These are phyloP conservation scores for Sterrhoptilus dennistouni DNA, from an alignment of 2,113 vertebrate species.

Conservation along the genomic window DNA sequence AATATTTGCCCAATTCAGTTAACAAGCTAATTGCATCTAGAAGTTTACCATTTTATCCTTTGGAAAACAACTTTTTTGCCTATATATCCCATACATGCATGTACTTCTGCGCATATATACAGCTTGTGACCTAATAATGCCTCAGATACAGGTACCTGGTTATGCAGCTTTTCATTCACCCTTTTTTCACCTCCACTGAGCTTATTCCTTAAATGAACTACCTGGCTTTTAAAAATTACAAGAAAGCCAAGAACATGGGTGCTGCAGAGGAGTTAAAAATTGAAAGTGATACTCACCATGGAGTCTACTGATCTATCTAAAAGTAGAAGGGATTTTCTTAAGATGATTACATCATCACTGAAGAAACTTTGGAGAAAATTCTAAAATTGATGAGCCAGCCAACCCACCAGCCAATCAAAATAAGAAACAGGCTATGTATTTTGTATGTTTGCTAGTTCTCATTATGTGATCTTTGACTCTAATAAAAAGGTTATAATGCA, in stretches of 20 bases:
- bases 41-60: neutral
- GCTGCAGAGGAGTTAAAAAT: neutral
- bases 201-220: neutral
- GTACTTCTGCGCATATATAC: neutral
- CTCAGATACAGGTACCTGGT: neutral
- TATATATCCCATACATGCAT: accelerated
- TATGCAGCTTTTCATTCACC: neutral
- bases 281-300: neutral
- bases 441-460: neutral
- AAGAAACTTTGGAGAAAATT: neutral
- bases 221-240: neutral
- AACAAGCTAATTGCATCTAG: neutral
- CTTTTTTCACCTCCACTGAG: neutral
- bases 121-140: neutral
- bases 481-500: neutral
- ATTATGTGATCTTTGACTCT: neutral
- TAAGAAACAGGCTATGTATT: neutral
- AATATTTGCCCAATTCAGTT: neutral
- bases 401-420: neutral
- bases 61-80: neutral
- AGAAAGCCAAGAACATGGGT: neutral
- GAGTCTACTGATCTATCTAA: neutral
- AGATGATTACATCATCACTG: neutral
- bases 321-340: neutral
- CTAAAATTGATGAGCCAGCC: neutral